Evolutionary conservation across 2,888 invertebrate species (phyloP).

Genomic region (Gasteruption jaculator): DNA sequence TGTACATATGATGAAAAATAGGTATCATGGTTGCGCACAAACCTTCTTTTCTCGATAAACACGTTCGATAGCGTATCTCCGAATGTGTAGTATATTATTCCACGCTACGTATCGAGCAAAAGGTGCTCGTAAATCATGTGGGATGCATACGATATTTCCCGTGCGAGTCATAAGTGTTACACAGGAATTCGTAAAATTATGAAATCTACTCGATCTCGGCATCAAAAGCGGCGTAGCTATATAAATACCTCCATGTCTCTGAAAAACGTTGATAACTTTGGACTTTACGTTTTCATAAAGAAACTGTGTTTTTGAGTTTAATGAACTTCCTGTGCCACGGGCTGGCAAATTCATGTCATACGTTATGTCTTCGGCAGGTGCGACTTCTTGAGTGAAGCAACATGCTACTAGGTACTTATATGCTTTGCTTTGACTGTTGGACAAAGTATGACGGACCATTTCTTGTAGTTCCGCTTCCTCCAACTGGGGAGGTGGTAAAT

Average conservation of each 20-base stretch:
- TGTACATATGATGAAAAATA: constrained; percentile 2
- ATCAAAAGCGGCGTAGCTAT: constrained; percentile 76
- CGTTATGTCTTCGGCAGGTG: constrained; percentile 71
- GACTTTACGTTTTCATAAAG: constrained; percentile 44
- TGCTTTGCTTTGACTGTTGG: constrained; percentile 74
- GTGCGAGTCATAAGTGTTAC: constrained; percentile 84
- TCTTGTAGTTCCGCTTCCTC: constrained; percentile 83
- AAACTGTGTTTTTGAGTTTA: constrained; percentile 29
- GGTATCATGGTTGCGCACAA: constrained; percentile 31
- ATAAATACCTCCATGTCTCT: constrained; percentile 74
- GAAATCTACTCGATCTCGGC: constrained; percentile 63
- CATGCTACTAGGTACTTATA: constrained; percentile 68
- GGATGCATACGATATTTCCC: constrained; percentile 79
- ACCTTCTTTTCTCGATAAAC: constrained; percentile 80
- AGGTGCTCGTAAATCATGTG: constrained; percentile 76
- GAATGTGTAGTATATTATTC: constrained; percentile 70
- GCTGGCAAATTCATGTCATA: constrained; percentile 66
- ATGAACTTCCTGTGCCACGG: constrained; percentile 31
- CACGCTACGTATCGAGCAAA: constrained; percentile 81
- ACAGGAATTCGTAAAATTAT: constrained; percentile 59
- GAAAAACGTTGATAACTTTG: constrained; percentile 60
- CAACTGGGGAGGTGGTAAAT: constrained; percentile 80
- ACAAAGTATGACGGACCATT: constrained; percentile 74
- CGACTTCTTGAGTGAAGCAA: constrained; percentile 59
- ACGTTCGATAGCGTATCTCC: constrained; percentile 81